phyloP scores from a whole-genome alignment of 2,113 vertebrate species.

The Ophiodon elongatus region DNA sequence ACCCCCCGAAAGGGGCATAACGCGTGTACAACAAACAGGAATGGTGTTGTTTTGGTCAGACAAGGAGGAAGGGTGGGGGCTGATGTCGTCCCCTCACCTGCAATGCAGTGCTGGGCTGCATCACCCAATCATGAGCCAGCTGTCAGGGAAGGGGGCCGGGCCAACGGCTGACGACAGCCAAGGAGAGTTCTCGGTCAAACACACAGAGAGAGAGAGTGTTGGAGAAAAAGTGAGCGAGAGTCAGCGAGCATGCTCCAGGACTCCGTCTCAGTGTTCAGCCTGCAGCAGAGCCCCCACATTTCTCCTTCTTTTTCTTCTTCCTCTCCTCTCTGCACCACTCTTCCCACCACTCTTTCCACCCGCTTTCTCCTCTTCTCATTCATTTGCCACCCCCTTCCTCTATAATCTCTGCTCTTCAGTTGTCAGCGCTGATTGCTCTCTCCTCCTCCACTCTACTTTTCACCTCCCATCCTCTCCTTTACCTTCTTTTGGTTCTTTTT shows the following conservation, averaged over 20 bases:
- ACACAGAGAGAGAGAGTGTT: slow-evolving; percentile 38
- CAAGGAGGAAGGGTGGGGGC: slow-evolving; percentile 38
- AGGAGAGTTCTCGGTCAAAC: slow-evolving; percentile 81
- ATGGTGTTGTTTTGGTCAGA: slow-evolving; percentile 71
- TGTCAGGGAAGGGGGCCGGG: slow-evolving; percentile 68
- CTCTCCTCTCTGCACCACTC: neutral
- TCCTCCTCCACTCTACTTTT: slow-evolving; percentile 36
- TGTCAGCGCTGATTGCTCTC: slow-evolving; percentile 15
- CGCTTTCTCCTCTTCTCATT: slow-evolving; percentile 9
- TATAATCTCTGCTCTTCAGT: slow-evolving; percentile 37
- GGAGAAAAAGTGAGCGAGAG: slow-evolving; percentile 52
- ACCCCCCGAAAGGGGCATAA: neutral
- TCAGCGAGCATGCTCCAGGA: slow-evolving; percentile 51
- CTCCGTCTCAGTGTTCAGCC: slow-evolving; percentile 37
- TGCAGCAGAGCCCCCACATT: slow-evolving; percentile 62
- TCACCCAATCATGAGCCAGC: slow-evolving; percentile 84
- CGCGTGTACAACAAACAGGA: neutral
- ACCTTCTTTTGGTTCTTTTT: slow-evolving; percentile 1
- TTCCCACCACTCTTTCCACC: slow-evolving; percentile 8
- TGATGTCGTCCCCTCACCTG: slow-evolving; percentile 85
- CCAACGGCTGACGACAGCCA: slow-evolving; percentile 77
- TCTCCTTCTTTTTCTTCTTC: slow-evolving; percentile 23
- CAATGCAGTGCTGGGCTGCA: slow-evolving; percentile 90
- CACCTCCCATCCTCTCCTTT: slow-evolving; percentile 1
- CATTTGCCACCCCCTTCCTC: neutral